phyloP scores from a whole-genome alignment of 2,113 vertebrate species.

The Orthonyx spaldingii region DNA sequence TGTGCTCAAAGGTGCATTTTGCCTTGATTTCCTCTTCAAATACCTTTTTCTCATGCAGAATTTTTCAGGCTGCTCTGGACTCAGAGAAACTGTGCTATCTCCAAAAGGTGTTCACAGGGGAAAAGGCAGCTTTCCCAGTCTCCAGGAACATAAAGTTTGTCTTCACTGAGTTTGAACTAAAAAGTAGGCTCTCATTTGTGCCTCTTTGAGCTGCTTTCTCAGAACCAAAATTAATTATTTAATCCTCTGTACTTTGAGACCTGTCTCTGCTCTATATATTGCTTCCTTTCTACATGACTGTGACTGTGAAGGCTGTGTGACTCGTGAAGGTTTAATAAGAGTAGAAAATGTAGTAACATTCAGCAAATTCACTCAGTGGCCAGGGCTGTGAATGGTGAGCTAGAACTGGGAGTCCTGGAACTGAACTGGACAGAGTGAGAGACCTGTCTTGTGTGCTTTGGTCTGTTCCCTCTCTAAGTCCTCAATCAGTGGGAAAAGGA shows the following conservation, averaged over 20 bases:
- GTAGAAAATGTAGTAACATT: not conserved
- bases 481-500: not conserved
- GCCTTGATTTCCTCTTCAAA: slow-evolving; percentile 4
- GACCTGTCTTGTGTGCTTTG: not conserved
- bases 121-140: not conserved
- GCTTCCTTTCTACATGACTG: not conserved
- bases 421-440: not conserved
- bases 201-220: not conserved
- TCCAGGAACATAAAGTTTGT: not conserved
- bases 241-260: not conserved
- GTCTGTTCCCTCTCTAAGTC: not conserved
- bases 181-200: not conserved
- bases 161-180: not conserved
- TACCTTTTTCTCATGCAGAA: not conserved
- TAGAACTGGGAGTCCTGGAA: not conserved
- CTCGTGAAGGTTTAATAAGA: not conserved
- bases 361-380: not conserved
- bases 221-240: not conserved
- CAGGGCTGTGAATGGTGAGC: not conserved
- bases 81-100: not conserved
- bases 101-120: not conserved
- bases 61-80: not conserved
- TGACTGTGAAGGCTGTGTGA: not conserved
- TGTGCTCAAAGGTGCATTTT: not conserved
- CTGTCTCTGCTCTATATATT: not conserved